Evolutionary conservation across 37 sponge, comb jelly and placozoan species (phyloP), one percentile per base, ranked within the genome.

Genomic region (Diacarnus erythraeanus): DNA sequence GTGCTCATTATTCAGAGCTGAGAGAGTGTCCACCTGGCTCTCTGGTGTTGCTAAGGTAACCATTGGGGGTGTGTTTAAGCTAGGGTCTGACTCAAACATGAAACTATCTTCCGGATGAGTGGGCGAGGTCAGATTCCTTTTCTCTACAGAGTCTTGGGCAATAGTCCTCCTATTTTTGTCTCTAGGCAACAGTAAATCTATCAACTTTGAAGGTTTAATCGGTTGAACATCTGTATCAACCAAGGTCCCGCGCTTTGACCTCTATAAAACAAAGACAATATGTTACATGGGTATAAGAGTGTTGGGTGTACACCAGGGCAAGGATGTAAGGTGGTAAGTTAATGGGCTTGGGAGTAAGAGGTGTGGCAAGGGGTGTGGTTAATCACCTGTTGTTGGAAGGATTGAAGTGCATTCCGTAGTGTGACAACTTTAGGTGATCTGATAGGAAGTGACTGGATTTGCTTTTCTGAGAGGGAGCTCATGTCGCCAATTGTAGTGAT

Each of bases 381-480:
- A 38, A 38, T 38, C 8, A 44, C 64, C 25, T 79, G 69, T 35
- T 79, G 69, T 23, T 85, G 72, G 37, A 81, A 87, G 33, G 59
- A 21, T 17, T 38, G 31, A n/a, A 88, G 71, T 15, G 83, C 83
- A 18, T 44, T 38, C 38, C 59, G 40, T 10, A 88, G 77, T 22
- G 39, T 77, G 21, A 30, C 15, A 22, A 88, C 61, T 43, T 88
- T 88, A 20, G 88, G 88, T 2, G 72, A 60, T 23, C 71, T 81
- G 71, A 88, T 88, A 1, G 88, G 88, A 0, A 88, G 83, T 0
- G 88, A 70, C 58, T 51, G 71, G 2, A 82, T 64, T 82, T 88
- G 60, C 25, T 71, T 69, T 27, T 71, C 74, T 31, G 78, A 69
- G 35, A 88, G 73, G 29, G 83, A 72, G 3, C 83, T 66, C 26